Evolutionary conservation across 2,797 vertebrate species (phyloP).

Genomic region (Ibycter americanus): DNA sequence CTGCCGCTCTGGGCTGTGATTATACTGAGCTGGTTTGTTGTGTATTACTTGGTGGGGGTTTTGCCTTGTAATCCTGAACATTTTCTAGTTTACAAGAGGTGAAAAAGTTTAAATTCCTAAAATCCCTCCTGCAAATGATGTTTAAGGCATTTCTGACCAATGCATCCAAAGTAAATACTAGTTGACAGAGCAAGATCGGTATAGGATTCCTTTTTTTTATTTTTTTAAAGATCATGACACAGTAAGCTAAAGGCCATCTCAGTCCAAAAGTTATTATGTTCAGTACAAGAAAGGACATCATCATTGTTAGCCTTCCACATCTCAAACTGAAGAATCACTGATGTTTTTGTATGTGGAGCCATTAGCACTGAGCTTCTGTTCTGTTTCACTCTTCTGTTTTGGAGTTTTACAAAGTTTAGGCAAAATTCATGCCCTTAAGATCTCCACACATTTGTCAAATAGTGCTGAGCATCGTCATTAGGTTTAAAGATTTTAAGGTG

Average conservation of each 20-base stretch:
- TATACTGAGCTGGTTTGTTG: background rate
- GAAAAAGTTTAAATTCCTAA: background rate
- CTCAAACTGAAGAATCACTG: background rate
- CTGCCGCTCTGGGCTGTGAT: background rate
- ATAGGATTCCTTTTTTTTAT: no score
- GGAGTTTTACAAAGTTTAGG: background rate
- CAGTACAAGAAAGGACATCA: background rate
- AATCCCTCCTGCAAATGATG: background rate
- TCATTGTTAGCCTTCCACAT: background rate
- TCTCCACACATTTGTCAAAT: background rate
- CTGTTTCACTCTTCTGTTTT: background rate
- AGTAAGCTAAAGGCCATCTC: background rate
- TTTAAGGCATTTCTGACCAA: background rate
- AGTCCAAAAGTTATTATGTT: background rate
- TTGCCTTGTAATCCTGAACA: background rate
- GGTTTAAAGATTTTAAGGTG: background rate
- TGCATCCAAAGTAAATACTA: background rate
- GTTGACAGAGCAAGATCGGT: background rate
- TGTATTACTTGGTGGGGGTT: background rate
- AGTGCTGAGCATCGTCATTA: fast-evolving
- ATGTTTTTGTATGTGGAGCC: background rate
- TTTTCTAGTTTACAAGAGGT: background rate
- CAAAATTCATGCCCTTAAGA: background rate
- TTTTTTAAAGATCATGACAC: background rate
- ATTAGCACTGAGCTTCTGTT: background rate